Base-by-base conservation (phyloP, 2,888 invertebrate species). In the Ditula angustiorana region DNA sequence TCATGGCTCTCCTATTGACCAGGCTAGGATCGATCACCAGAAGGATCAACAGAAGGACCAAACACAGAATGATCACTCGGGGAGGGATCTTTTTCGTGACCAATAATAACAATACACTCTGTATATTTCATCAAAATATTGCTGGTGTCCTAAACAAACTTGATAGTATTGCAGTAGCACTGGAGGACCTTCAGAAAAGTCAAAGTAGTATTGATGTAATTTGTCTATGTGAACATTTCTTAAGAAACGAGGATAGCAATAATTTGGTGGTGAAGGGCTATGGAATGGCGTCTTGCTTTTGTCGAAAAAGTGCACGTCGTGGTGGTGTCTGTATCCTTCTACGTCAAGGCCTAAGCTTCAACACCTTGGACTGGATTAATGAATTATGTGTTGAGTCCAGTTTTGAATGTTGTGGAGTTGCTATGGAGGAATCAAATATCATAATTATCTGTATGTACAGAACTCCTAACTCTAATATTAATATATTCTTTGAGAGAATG, bases 111-210 rank as follows among this genome's bases (percentile, higher is more conserved):
- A 19, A 19, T 11, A 2, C 19, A 5, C 11, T 13, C 30, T 2
- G n/a, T 13, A 30, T 52, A 52, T 2, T 52, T 2, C 50, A 52
- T 11, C 33, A 52, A 33, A 52, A 52, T n/a, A 33, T 52, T n/a
- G 30, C 19, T 13, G 52, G 52, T 4, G 8, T 52, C 4, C 30
- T 52, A 0, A 33, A 13, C 23, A 52, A 52, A n/a, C 30, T 30
- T n/a, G 50, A 52, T 33, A 52, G 8, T 21, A 5, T 52, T 10
- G 5, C 10, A 19, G 33, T 21, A 3, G 24, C n/a, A 11, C 11
- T 46, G 5, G 24, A 46, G 10, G 46, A 46, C 24, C 46, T 46
- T 23, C 21, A 23, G 4, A 46, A 1, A 23, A 46, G 1, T 11
- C 11, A n/a, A 8, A 46, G 11, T n/a, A 11, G 3, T 11, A 23